These are phyloP conservation scores for Saguinus midas DNA, from an alignment of 2,113 vertebrate species.

Conservation along the genomic window DNA sequence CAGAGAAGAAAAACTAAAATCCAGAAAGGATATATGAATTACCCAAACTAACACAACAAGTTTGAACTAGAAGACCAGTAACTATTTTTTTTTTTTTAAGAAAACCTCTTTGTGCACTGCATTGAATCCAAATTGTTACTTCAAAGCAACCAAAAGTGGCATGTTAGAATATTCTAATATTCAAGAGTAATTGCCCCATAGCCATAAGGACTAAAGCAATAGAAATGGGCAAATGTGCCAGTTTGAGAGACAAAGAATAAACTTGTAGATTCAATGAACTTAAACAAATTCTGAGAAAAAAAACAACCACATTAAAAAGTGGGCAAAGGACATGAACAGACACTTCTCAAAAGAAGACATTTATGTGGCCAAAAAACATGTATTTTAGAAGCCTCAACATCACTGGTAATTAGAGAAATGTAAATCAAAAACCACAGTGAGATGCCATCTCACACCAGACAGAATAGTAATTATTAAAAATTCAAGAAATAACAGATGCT, in stretches of 20 bases:
- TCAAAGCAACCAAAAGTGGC: not conserved
- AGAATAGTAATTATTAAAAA: too few species aligned
- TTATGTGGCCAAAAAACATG: too few species aligned
- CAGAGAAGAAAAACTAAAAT: not conserved
- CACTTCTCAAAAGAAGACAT: too few species aligned
- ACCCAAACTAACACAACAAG: not conserved
- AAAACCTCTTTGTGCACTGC: not conserved
- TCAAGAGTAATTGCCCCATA: not conserved
- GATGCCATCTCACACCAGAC: too few species aligned
- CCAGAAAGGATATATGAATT: not conserved
- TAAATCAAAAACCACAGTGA: too few species aligned
- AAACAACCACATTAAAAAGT: too few species aligned
- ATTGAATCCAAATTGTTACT: not conserved
- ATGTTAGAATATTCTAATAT: not conserved
- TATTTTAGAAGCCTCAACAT: too few species aligned
- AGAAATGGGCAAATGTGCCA: not conserved
- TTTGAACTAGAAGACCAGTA: not conserved
- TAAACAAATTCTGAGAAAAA: too few species aligned
- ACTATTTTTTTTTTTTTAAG: not conserved
- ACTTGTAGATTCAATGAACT: not conserved
- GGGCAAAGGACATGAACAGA: too few species aligned
- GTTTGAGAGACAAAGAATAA: not conserved
- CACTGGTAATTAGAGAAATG: too few species aligned
- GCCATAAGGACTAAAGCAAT: not conserved
- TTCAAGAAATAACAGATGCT: too few species aligned